A percentile compares a stretch with the other conserved stretches of the same genome.
Conservation (phyloP, 2,888 invertebrate species). For the Coelinius sp. region DNA sequence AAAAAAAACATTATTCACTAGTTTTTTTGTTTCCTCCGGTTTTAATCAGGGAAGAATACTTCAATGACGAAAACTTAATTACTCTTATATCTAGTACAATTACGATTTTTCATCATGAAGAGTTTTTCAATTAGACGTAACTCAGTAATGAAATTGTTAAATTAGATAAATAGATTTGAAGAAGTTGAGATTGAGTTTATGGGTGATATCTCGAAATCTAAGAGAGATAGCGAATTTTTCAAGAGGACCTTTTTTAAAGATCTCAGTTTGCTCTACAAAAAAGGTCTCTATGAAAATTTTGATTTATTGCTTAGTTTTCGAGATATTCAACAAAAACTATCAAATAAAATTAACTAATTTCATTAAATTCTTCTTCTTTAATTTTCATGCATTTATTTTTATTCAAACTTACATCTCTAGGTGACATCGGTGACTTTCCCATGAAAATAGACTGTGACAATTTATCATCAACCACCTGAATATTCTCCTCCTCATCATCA, state of each 20-base stretch:
- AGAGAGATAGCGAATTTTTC: no score
- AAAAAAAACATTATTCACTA: no score
- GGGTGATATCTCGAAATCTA: not conserved
- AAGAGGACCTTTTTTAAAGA: no score
- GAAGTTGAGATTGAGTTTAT: not conserved
- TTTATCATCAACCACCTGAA: conserved; percentile 67
- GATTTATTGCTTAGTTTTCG: no score
- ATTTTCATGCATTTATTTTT: conserved; percentile 16
- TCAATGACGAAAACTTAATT: not conserved
- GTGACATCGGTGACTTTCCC: conserved; percentile 63
- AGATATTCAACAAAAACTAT: no score
- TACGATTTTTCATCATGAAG: not conserved
- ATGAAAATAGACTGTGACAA: conserved; percentile 65
- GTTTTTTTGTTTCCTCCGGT: not conserved
- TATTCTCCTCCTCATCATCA: conserved; percentile 78
- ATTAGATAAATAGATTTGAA: no score
- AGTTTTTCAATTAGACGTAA: conserved; percentile 10
- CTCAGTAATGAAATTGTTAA: not conserved
- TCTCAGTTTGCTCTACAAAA: no score
- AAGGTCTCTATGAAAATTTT: no score
- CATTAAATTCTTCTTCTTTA: conserved; percentile 7
- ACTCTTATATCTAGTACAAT: not conserved
- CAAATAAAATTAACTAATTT: no score
- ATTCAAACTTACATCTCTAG: conserved; percentile 67
- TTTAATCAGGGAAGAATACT: not conserved